phyloP scores from a whole-genome alignment of 2,797 vertebrate species.

The Falco berigora region DNA sequence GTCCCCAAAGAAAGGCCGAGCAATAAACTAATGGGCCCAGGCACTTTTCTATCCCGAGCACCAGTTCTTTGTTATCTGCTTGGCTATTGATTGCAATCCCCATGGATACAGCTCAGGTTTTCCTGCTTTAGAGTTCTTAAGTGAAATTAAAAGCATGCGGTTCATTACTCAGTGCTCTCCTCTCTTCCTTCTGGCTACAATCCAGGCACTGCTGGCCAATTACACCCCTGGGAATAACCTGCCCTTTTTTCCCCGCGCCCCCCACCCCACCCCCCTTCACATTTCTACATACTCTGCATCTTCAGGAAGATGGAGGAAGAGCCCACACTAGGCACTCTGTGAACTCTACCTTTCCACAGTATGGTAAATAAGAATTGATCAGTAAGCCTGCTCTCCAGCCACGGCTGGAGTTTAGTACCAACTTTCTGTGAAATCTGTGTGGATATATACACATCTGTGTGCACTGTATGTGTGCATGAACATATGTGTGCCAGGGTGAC shows the following conservation, averaged over 20 bases:
- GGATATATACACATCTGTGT: background rate
- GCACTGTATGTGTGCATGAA: background rate
- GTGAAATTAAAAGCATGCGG: conserved; percentile 68
- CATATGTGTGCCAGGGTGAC: background rate
- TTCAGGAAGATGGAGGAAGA: conserved; percentile 25
- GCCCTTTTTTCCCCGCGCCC: too few relatives aligned
- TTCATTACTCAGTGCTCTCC: conserved; percentile 56
- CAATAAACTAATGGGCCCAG: conserved; percentile 58
- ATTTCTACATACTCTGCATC: conserved; percentile 33
- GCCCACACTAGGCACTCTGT: background rate
- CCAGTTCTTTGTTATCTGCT: conserved; percentile 62
- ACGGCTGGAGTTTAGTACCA: background rate
- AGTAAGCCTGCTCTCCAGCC: background rate
- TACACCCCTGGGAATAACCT: conserved; percentile 31
- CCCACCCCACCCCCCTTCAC: background rate
- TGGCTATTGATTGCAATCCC: conserved; percentile 63
- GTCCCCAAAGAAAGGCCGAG: conserved; percentile 17
- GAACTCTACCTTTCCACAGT: background rate
- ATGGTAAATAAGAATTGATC: background rate
- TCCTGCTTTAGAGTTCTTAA: conserved; percentile 62
- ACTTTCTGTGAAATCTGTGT: background rate
- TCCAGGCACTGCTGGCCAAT: conserved; percentile 44
- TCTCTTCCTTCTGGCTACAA: conserved; percentile 28
- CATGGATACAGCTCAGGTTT: conserved; percentile 62
- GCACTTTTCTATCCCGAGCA: conserved; percentile 36